Percentiles rank a stretch among this genome's conserved stretches.
These are phyloP conservation scores for Andricus grossulariae DNA, from an alignment of 1,140 invertebrate species.

Conservation along the genomic window DNA sequence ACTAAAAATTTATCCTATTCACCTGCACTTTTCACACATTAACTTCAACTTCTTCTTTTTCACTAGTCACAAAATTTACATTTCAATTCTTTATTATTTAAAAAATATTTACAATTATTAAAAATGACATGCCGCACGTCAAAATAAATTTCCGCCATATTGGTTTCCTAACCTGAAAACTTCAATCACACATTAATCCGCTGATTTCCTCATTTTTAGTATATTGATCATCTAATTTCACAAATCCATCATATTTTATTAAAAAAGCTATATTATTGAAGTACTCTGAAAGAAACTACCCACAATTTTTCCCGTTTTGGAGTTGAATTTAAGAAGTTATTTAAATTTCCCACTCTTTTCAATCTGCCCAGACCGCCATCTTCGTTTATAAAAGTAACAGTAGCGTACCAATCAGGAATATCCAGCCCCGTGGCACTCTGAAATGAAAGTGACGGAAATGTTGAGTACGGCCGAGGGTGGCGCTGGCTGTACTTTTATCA, in stretches of 20 bases:
- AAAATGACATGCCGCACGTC: neutral
- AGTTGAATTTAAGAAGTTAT: neutral
- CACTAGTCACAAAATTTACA: neutral
- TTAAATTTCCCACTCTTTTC: neutral
- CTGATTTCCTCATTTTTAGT: neutral
- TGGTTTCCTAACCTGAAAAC: constrained; percentile 6
- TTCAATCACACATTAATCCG: too few relatives aligned
- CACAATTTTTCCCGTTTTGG: too few relatives aligned
- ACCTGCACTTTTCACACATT: neutral
- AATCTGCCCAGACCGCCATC: neutral
- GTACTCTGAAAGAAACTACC: too few relatives aligned
- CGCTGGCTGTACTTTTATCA: too few relatives aligned
- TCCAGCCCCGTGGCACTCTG: too few relatives aligned
- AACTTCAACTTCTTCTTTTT: neutral
- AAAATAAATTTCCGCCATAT: neutral
- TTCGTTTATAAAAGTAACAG: neutral
- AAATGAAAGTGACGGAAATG: too few relatives aligned
- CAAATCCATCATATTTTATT: neutral
- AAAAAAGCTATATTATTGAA: too few relatives aligned
- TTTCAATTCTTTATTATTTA: neutral
- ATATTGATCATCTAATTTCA: neutral
- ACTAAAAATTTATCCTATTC: neutral
- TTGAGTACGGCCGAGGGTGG: too few relatives aligned
- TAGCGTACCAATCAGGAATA: neutral
- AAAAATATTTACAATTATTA: neutral